Conservation (phyloP, 2,797 vertebrate species). For the Rhinatrema bivittatum region DNA sequence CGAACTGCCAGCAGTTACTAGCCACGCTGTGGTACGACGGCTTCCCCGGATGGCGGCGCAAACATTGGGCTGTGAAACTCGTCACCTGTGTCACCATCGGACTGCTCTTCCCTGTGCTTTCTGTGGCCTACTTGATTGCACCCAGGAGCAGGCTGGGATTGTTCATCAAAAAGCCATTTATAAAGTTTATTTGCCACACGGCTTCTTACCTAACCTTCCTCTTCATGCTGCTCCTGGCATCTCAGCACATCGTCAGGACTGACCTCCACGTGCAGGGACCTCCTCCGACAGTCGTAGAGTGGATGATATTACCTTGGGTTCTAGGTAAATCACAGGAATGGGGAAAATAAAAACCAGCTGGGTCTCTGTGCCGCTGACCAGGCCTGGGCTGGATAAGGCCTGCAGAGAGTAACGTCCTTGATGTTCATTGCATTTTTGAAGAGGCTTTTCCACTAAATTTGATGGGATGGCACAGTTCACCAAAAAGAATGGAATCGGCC, state of each 20-base stretch:
- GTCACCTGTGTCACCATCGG: conserved; percentile 93
- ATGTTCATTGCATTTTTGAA: too few species aligned
- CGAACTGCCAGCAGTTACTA: conserved; percentile 94
- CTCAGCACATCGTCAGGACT: conserved; percentile 91
- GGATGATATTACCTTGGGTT: conserved; percentile 97
- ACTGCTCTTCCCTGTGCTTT: conserved; percentile 88
- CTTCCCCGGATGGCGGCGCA: conserved; percentile 90
- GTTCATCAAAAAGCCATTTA: conserved; percentile 98
- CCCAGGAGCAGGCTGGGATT: conserved; percentile 87
- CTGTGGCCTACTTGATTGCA: conserved; percentile 82
- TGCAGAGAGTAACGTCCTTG: too few species aligned
- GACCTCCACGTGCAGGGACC: conserved; percentile 95
- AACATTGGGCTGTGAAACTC: conserved; percentile 94
- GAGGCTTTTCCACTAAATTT: too few species aligned
- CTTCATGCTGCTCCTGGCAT: conserved; percentile 90
- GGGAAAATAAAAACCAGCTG: background rate
- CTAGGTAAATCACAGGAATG: conserved; percentile 71
- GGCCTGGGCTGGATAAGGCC: background rate
- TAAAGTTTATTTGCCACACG: conserved; percentile 98
- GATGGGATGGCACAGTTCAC: too few species aligned
- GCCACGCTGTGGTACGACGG: conserved; percentile 94
- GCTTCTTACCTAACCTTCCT: conserved; percentile 97
- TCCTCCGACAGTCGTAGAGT: conserved; percentile 90
- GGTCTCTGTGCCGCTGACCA: background rate
- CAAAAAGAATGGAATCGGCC: too few species aligned